phyloP scores from a whole-genome alignment of 2,113 vertebrate species.

The Anhinga anhinga region DNA sequence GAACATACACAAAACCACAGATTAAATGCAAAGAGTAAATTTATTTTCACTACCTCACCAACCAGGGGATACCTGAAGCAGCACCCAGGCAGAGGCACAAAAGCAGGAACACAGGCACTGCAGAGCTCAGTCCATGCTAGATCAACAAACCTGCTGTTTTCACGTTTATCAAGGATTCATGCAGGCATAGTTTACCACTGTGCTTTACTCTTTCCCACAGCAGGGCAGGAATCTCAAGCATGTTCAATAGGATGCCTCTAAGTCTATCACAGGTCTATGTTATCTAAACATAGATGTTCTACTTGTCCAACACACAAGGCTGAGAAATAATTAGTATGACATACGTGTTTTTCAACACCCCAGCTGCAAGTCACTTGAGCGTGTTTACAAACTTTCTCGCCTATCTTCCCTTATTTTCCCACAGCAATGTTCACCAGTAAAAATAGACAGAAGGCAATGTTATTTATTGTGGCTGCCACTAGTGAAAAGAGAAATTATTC shows the following conservation, averaged over 20 bases:
- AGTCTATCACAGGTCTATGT: neutral
- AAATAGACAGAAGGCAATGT: neutral
- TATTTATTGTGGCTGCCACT: neutral
- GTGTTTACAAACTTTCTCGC: no score
- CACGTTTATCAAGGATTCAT: neutral
- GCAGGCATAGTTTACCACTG: neutral
- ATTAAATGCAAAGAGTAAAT: neutral
- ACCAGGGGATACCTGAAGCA: neutral
- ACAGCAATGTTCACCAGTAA: neutral
- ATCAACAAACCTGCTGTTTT: neutral
- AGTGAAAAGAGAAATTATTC: neutral
- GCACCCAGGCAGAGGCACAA: neutral
- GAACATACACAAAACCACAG: no score
- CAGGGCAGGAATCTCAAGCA: neutral
- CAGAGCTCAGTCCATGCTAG: neutral
- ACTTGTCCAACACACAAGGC: no score
- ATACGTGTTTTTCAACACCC: no score
- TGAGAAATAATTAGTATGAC: no score
- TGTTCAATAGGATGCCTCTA: neutral
- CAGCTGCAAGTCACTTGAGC: no score
- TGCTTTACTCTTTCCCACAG: neutral
- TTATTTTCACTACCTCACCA: neutral
- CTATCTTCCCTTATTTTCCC: no score
- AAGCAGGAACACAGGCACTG: neutral
- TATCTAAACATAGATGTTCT: no score